Conservation (phyloP, 1,140 invertebrate genomes). For the Hypsibius dujardini region DNA sequence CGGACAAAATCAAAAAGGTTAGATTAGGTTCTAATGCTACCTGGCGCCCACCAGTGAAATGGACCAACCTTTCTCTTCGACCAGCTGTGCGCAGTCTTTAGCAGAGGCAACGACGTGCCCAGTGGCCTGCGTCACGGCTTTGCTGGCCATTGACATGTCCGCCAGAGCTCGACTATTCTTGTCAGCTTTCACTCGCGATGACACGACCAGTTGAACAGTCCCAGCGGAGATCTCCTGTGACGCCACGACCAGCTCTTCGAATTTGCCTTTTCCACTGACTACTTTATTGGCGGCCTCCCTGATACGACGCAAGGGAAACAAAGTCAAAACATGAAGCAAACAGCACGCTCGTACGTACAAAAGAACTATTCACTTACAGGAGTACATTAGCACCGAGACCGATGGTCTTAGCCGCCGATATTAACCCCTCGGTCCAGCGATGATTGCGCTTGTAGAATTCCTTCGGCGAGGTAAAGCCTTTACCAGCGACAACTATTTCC, state of each 20-base stretch:
- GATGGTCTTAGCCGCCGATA: constrained; percentile 92
- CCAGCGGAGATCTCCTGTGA: constrained; percentile 92
- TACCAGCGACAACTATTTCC: constrained; percentile 73
- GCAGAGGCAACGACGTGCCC: constrained; percentile 78
- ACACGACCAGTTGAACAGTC: constrained; percentile 87
- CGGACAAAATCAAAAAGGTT: not conserved
- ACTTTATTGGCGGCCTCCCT: constrained; percentile 84
- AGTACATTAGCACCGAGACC: constrained; percentile 81
- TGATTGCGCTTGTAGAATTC: constrained; percentile 98
- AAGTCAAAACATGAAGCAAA: no score
- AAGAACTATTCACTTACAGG: constrained; percentile 48
- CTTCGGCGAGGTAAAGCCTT: constrained; percentile 48
- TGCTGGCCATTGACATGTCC: constrained; percentile 61
- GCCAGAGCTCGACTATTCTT: constrained; percentile 55
- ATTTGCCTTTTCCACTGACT: constrained; percentile 63
- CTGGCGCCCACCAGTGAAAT: no score
- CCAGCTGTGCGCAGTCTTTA: constrained; percentile 61
- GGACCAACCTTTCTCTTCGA: constrained; percentile 57
- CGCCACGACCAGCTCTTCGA: constrained; percentile 81
- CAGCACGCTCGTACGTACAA: not conserved
- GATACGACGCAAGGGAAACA: constrained; percentile 24
- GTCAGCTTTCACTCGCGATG: constrained; percentile 69
- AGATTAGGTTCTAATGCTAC: no score
- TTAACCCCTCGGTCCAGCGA: constrained; percentile 92
- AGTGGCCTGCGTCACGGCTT: constrained; percentile 67